Conservation (phyloP, 1,140 invertebrate species). For the Drosophila punjabiensis region DNA sequence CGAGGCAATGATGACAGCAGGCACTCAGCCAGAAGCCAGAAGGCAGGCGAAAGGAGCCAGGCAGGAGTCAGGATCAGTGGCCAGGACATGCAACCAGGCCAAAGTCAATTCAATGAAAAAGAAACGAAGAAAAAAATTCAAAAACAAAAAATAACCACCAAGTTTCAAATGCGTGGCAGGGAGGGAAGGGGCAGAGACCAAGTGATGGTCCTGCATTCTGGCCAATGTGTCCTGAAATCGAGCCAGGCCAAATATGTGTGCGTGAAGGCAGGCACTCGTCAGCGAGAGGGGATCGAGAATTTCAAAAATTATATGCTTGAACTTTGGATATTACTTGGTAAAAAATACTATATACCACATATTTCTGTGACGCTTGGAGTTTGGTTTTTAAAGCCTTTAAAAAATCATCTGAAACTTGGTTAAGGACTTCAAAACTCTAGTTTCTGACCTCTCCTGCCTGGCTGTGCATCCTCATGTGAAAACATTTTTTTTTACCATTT, state of each 20-base stretch:
- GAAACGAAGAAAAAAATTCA: background rate
- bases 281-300: background rate
- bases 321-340: no score
- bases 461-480: slow-evolving; percentile 24
- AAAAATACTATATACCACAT: no score
- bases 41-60: slow-evolving; percentile 13
- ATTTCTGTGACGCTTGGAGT: background rate
- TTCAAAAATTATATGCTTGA: background rate
- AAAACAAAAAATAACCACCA: background rate
- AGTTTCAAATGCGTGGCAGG: slow-evolving; percentile 1
- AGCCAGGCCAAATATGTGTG: slow-evolving; percentile 57
- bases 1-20: slow-evolving; percentile 80
- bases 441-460: background rate
- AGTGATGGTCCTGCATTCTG: slow-evolving; percentile 45
- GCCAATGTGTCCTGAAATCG: slow-evolving; percentile 49
- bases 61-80: slow-evolving; percentile 30
- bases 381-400: background rate
- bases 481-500: slow-evolving; percentile 31
- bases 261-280: slow-evolving; percentile 10
- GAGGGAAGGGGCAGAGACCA: slow-evolving; percentile 4
- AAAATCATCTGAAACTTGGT: background rate
- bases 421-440: background rate
- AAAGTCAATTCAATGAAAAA: slow-evolving; percentile 54
- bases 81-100: slow-evolving; percentile 37
- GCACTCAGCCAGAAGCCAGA: slow-evolving; percentile 42